Base-by-base conservation (phyloP, 2,113 vertebrate species). In the Crypturellus undulatus region DNA sequence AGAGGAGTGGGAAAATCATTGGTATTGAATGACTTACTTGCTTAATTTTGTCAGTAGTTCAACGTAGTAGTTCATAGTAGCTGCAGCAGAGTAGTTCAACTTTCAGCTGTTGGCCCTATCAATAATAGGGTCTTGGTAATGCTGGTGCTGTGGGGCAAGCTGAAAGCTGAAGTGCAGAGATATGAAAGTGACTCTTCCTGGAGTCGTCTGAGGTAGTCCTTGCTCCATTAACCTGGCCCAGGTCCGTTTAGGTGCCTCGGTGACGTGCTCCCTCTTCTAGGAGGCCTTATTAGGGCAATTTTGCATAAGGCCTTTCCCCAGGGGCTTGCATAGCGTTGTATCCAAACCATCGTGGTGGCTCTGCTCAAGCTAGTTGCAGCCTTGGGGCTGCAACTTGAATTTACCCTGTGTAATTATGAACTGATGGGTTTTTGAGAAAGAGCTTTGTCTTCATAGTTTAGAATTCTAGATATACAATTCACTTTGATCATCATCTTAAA, bases 391-490 rank as follows among this genome's bases (percentile, higher is more conserved):
- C 38, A 76, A 0, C 20, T 56, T 69, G 28, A 28, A 36, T 65
- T 51, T 83, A 32, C 11, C 10, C 24, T 10, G 25, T 67, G 15
- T 47, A 45, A 19, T 30, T 62, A 14, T 73, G 54, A 80, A 49
- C 45, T 64, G 18, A 34, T 36, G 5, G 70, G n/a, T 6, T 67
- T 87, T 58, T 77, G 60, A 78, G 56, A 51, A 77, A 52, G 36
- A 90, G 49, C 67, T 49, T 89, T 90, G n/a, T 43, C 90, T 92
- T 90, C 63, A 17, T 81, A 3, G 2, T 79, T 54, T 90, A 51
- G 54, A 91, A 84, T 93, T 92, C 51, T 87, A 76, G 67, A 60
- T 25, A 45, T 77, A 70, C 67, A 59, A 70, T 84, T 95, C 6
- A 76, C 80, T 91, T 79, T 91, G 34, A 42, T 67, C 32, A 42